Percentiles rank a stretch among this genome's conserved stretches.
These are phyloP conservation scores for Rhagoletis zephyria DNA, from an alignment of 1,140 invertebrate species.

Conservation along the genomic window DNA sequence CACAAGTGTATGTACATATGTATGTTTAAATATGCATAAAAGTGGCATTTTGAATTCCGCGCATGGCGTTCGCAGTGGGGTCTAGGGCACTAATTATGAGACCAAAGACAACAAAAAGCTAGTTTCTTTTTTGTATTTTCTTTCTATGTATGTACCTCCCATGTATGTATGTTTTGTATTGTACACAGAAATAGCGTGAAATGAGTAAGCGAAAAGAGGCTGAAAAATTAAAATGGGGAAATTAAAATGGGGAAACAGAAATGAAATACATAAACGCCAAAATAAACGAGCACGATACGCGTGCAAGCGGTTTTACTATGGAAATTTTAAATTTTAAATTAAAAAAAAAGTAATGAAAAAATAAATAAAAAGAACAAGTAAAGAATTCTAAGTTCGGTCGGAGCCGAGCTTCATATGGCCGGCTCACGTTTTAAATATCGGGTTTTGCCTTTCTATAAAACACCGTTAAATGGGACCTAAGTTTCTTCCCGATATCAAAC, in stretches of 20 bases:
- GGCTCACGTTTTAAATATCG: too few species aligned
- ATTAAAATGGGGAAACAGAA: too few species aligned
- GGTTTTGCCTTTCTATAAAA: too few species aligned
- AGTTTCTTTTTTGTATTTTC: background rate
- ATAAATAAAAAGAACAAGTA: too few species aligned
- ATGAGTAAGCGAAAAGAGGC: background rate
- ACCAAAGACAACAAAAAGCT: background rate
- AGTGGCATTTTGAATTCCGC: background rate
- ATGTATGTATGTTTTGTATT: background rate
- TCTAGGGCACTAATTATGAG: slow-evolving; percentile 24
- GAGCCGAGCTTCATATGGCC: too few species aligned
- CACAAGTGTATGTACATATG: too few species aligned
- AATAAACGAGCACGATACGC: background rate
- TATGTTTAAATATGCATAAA: background rate
- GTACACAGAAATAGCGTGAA: background rate
- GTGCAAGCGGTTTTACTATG: background rate
- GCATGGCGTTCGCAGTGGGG: background rate
- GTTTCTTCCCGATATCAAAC: too few species aligned
- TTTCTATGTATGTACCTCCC: background rate
- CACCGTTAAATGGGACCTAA: too few species aligned
- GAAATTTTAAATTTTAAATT: too few species aligned
- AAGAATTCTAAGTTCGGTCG: too few species aligned
- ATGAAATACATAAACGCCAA: background rate
- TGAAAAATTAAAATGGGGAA: background rate
- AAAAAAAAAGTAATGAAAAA: too few species aligned